phyloP scores from a whole-genome alignment of 1,140 invertebrate species.

The Calliphora vicina region DNA sequence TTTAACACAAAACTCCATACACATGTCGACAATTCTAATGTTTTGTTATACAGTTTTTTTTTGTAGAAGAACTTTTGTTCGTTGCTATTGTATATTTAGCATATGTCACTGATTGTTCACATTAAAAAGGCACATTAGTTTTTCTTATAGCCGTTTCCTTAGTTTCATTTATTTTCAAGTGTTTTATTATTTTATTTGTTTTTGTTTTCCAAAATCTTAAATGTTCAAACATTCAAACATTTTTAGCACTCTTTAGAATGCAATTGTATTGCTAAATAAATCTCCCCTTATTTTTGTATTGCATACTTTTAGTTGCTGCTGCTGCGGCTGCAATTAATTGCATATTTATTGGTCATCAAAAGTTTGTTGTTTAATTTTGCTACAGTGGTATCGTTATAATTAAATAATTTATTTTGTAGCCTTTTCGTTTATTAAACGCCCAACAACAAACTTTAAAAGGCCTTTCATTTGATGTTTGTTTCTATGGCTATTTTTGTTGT shows the following conservation, averaged over 20 bases:
- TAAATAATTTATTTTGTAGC: neutral
- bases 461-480: too few relatives aligned
- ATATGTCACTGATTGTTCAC: neutral
- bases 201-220: neutral
- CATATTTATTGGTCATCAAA: conserved; percentile 6
- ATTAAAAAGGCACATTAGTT: neutral
- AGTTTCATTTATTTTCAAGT: neutral
- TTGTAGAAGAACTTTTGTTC: too few relatives aligned
- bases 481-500: too few relatives aligned
- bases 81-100: neutral
- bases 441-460: too few relatives aligned
- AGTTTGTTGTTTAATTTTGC: neutral
- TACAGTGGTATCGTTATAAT: conserved; percentile 8
- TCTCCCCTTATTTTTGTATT: neutral
- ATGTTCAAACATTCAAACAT: neutral
- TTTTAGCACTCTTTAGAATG: neutral
- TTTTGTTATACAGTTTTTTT: neutral
- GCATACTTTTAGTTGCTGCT: neutral
- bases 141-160: neutral
- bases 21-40: neutral
- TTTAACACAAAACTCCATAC: neutral
- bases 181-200: neutral
- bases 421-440: neutral
- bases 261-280: neutral
- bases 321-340: neutral